Conservation (phyloP, 2,113 vertebrate species). For the Gavia stellata region DNA sequence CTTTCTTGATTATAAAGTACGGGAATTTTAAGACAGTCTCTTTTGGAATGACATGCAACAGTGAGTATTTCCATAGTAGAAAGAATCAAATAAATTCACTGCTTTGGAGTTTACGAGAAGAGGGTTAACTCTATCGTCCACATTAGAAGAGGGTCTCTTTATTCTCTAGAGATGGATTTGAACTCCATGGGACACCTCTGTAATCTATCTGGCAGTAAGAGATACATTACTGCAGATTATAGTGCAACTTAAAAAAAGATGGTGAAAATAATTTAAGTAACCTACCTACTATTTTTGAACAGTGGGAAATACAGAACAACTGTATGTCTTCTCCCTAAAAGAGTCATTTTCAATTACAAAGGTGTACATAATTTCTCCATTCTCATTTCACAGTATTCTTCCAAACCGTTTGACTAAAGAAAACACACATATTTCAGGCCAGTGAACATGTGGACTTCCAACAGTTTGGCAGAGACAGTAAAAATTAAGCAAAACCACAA, state of each 20-base stretch:
- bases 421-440: background rate
- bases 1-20: background rate
- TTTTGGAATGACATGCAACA: background rate
- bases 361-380: background rate
- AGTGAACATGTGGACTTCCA: background rate
- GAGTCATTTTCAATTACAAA: background rate
- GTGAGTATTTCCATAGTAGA: background rate
- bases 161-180: background rate
- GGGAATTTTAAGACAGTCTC: background rate
- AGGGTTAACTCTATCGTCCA: rapidly evolving
- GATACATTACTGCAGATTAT: background rate
- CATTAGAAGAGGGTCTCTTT: background rate
- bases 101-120: background rate
- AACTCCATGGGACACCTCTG: background rate
- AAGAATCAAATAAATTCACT: background rate
- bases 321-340: rapidly evolving
- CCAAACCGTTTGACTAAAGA: background rate
- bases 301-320: background rate
- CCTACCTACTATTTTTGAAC: background rate
- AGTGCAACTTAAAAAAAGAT: background rate
- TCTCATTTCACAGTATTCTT: background rate
- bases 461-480: background rate
- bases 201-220: background rate
- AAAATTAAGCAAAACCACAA: background rate
- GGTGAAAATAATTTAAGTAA: background rate